Conservation (phyloP, 2,113 vertebrate genomes). For the Chlamydotis undulata region DNA sequence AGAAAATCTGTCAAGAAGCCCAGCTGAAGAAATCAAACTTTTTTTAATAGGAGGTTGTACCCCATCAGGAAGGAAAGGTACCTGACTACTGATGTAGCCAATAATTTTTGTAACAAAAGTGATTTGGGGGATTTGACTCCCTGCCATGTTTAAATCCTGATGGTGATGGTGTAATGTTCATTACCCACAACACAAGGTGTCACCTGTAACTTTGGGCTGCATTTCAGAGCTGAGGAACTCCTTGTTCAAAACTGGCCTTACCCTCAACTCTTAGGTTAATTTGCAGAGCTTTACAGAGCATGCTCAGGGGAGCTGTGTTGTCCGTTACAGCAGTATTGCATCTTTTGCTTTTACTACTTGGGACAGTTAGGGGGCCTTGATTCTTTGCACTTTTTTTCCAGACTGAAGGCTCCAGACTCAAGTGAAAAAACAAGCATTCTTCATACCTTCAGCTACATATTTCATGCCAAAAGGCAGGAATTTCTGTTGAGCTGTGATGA, state of each 20-base stretch:
- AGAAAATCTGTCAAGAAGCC: not conserved
- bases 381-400: not conserved
- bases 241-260: not conserved
- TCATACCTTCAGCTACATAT: fast-evolving
- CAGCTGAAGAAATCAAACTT: not conserved
- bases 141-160: not conserved
- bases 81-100: too few species aligned
- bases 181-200: not conserved
- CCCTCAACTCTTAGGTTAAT: too few species aligned
- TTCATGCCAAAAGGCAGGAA: fast-evolving
- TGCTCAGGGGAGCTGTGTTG: too few species aligned
- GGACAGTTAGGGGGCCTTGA: too few species aligned
- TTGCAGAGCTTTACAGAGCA: not conserved
- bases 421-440: not conserved
- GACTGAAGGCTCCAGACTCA: not conserved
- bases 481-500: not conserved
- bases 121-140: not conserved
- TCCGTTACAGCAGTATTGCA: not conserved
- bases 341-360: not conserved
- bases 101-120: not conserved
- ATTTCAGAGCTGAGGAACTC: not conserved
- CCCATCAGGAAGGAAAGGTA: too few species aligned
- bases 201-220: not conserved
- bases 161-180: fast-evolving
- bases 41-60: not conserved